Evolutionary conservation across 2,113 vertebrate species (phyloP), one percentile per base, ranked within the genome.

Genomic region (Syngnathus scovelli): DNA sequence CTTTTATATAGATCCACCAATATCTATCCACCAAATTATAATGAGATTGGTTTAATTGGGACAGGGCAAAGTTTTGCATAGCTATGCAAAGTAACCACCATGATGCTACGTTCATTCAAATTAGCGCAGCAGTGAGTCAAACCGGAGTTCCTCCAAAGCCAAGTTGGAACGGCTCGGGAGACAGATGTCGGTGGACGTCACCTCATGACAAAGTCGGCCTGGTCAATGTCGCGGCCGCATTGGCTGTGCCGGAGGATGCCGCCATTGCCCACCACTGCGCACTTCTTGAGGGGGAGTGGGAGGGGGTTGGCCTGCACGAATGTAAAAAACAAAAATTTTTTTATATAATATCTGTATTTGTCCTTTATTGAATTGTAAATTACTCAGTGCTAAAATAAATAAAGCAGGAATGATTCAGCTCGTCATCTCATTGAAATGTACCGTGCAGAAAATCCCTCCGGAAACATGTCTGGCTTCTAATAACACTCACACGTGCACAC

Each of bases 261-360:
- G 23, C 96, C 94, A 5, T 98, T 99, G 66, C 97, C 97, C 81
- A 99, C 96, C 83, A 99, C 96, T 0, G 94, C 92, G 8, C 97
- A 99, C 83, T 91, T 96, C 92, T 96, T 98, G 87, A 98, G 80
- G 10, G 94, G 96, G 74, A 93, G 88, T 85, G 93, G 92, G 85
- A 98, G 92, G 58, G 95, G 97, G 77, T 91, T 94, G 79, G 92
- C 93, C 96, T 98, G 90, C 81, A 84, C 84, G 90, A 78, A 89
- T 85, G 89, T 15, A 9, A 12, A 46, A 44, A 44, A n/a, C 11
- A 21, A 58, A 27, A 43, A 43, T n/a, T n/a, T n/a, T n/a, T n/a
- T n/a, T n/a, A 1, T 8, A 5, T 18, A 0, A 18, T 7, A 6
- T 19, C 16, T 49, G 48, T 19, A 49, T 49, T 49, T 19, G 18